These are phyloP conservation scores for Diaphora mendica DNA, from an alignment of 2,888 invertebrate genomes.

Conservation along the genomic window DNA sequence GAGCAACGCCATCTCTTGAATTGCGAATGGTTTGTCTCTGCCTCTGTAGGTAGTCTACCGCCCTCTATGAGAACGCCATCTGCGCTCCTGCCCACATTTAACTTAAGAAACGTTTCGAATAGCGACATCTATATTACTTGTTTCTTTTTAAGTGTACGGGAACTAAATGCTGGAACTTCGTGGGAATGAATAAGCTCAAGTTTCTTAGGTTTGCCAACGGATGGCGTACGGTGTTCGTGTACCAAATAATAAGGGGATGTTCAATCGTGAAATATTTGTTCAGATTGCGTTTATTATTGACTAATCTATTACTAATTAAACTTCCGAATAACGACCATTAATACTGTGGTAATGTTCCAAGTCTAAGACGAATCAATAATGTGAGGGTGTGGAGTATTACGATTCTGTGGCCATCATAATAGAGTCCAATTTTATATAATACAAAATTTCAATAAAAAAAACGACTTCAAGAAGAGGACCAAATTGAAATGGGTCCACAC, in stretches of 20 bases:
- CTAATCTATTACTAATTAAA: neutral
- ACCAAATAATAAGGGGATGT: neutral
- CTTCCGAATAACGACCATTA: neutral
- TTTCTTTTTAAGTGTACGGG: neutral
- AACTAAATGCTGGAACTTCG: neutral
- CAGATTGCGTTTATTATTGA: neutral
- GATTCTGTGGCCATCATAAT: neutral
- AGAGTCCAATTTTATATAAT: neutral
- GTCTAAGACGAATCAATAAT: neutral
- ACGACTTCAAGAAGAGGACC: too few species aligned
- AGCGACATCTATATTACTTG: conserved; percentile 37
- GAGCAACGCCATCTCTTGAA: conserved; percentile 4
- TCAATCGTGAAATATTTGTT: neutral
- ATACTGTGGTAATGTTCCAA: neutral
- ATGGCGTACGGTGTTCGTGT: conserved; percentile 10
- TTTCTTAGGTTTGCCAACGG: neutral
- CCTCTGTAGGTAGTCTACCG: neutral
- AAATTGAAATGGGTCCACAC: too few species aligned
- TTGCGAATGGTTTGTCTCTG: neutral
- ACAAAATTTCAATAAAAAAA: too few species aligned
- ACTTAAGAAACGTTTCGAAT: neutral
- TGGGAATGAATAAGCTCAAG: neutral
- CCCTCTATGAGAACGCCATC: conserved; percentile 26
- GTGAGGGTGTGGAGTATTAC: neutral
- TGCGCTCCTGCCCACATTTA: neutral